Conservation (phyloP, 2,797 vertebrate species). For the Pterois miles region DNA sequence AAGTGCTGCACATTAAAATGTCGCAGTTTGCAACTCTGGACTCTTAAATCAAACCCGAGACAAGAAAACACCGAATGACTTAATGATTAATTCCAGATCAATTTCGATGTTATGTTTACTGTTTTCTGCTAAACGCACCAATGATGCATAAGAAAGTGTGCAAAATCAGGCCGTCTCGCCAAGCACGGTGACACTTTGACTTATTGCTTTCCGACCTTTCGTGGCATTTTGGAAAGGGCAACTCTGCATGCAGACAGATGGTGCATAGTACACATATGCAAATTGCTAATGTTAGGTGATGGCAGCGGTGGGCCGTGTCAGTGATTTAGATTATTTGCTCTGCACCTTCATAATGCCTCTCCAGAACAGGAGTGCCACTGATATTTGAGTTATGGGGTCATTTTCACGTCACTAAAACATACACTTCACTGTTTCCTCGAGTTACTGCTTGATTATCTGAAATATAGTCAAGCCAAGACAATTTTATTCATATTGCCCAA, state of each 20-base stretch:
- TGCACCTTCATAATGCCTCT: slow-evolving; percentile 1
- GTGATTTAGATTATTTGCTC: slow-evolving; percentile 34
- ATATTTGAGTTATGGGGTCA: not conserved
- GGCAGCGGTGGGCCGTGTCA: not conserved
- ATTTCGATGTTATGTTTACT: slow-evolving; percentile 43
- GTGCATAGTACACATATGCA: slow-evolving; percentile 55
- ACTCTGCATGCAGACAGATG: slow-evolving; percentile 63
- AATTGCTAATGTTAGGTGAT: slow-evolving; percentile 54
- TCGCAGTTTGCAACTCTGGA: not conserved
- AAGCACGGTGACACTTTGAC: slow-evolving; percentile 40
- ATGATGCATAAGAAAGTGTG: slow-evolving; percentile 32
- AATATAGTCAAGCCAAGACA: not conserved
- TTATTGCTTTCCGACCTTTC: slow-evolving; percentile 70
- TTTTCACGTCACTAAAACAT: not conserved
- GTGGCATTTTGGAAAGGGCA: slow-evolving; percentile 74
- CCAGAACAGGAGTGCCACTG: not conserved
- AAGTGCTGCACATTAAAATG: slow-evolving; percentile 30
- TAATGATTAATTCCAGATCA: slow-evolving; percentile 44
- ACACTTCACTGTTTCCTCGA: not conserved
- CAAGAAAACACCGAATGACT: slow-evolving; percentile 28
- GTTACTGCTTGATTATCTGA: not conserved
- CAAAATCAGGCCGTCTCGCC: slow-evolving; percentile 20
- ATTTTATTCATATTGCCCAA: not conserved
- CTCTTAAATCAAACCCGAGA: slow-evolving; percentile 26
- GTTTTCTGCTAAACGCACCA: slow-evolving; percentile 22